Evolutionary conservation across 2,113 vertebrate genomes (phyloP).

Genomic region (Rhinichthys klamathensis): DNA sequence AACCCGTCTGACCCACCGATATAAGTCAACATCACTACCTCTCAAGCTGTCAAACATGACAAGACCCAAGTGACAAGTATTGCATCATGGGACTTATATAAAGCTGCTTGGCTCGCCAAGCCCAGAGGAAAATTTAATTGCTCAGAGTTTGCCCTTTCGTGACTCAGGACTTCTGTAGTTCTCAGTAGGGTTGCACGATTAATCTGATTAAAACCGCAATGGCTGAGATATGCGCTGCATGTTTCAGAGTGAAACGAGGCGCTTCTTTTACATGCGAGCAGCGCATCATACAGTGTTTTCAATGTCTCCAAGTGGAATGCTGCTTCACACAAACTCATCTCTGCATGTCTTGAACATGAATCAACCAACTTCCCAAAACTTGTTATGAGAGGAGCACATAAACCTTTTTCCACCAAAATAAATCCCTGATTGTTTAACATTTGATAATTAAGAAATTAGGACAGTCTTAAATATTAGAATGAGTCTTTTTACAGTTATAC

Average conservation of each 20-base stretch:
- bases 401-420: background rate
- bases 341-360: background rate
- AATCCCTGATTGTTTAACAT: no score
- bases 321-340: background rate
- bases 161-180: background rate
- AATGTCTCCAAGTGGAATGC: background rate
- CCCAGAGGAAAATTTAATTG: slow-evolving; percentile 14
- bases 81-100: slow-evolving; percentile 32
- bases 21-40: slow-evolving; percentile 24
- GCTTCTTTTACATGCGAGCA: no score
- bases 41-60: slow-evolving; percentile 30
- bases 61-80: slow-evolving; percentile 17
- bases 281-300: no score
- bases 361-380: background rate
- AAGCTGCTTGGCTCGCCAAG: background rate
- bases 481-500: no score
- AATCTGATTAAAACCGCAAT: background rate
- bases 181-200: background rate
- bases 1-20: slow-evolving; percentile 14
- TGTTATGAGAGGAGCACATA: background rate
- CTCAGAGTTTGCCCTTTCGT: background rate
- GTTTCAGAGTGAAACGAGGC: no score
- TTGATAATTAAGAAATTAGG: no score
- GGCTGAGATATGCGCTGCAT: background rate
- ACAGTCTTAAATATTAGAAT: no score